These are phyloP conservation scores for Adela reaumurella DNA, from an alignment of 2,888 invertebrate genomes.

Conservation along the genomic window DNA sequence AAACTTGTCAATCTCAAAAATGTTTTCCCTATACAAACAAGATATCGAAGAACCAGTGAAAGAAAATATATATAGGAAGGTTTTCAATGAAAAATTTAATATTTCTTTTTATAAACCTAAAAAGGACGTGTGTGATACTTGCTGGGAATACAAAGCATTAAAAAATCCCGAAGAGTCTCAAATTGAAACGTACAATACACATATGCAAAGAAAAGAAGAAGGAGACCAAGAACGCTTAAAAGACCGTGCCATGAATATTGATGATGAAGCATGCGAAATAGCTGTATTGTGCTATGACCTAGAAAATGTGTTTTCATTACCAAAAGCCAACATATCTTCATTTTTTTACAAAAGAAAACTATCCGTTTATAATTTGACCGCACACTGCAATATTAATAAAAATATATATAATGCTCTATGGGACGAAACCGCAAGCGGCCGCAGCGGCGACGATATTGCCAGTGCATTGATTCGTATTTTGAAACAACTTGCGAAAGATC, in stretches of 20 bases:
- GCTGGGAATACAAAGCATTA: slow-evolving; percentile 7
- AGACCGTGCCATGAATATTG: slow-evolving; percentile 3
- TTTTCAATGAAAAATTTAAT: slow-evolving; percentile 10
- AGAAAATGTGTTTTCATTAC: slow-evolving; percentile 8
- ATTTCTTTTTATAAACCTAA: slow-evolving; percentile 10
- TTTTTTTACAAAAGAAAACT: slow-evolving; percentile 3
- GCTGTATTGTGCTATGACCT: slow-evolving; percentile 9
- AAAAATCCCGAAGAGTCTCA: slow-evolving; percentile 1
- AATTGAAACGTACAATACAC: slow-evolving; percentile 2
- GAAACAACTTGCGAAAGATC: too few relatives aligned
- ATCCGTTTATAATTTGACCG: too few relatives aligned
- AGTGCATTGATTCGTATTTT: too few relatives aligned
- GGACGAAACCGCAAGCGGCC: too few relatives aligned
- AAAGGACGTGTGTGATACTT: slow-evolving; percentile 10
- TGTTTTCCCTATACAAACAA: slow-evolving; percentile 9
- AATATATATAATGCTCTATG: too few relatives aligned
- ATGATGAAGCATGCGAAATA: neutral
- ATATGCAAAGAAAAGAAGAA: slow-evolving; percentile 3
- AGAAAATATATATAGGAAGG: slow-evolving; percentile 10
- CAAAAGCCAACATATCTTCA: slow-evolving; percentile 7
- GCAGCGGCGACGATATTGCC: too few relatives aligned
- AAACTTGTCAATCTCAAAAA: slow-evolving; percentile 6
- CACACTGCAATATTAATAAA: too few relatives aligned
- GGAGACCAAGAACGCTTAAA: slow-evolving; percentile 6
- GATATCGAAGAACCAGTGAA: slow-evolving; percentile 9